Base-by-base conservation (phyloP, 2,888 invertebrate species). In the Yponomeuta malinellus region DNA sequence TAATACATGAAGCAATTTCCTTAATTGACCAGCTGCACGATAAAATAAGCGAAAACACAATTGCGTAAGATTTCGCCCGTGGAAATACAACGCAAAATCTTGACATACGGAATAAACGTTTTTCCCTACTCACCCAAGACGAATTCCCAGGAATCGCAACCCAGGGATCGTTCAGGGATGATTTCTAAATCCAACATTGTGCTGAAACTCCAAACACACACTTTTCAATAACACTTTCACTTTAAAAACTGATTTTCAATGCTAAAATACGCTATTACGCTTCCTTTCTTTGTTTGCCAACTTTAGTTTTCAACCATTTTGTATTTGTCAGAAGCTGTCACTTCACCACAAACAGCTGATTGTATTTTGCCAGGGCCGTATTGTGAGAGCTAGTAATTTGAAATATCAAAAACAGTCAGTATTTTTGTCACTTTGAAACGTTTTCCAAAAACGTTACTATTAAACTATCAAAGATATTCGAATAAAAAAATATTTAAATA, bases 101-200 rank as follows among this genome's bases (percentile, higher is more conserved):
- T 88, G 90, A 90, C 89, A 88, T 90, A 87, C 84, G 85, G 83
- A 81, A 86, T 86, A 89, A 88, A 88, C 87, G 87, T 81, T 84
- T 76, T 78, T 79, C 77, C 10, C 72, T 83, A 93, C 96, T 95
- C 93, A 97, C 98, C 98, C 93, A 98, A 93, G 88, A 97, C 95
- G 93, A 99, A 98, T 93, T 99, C 98, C 98, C 98, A 98, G 94
- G 97, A 96, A 92, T 98, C 98, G 90, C 98, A 97, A 92, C 98
- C 97, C 85, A 99, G 94, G 82, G 97, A 97, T 83, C 97, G 95
- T 93, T 98, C 98, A 79, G 98, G 98, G 87, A 97, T 95, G 83
- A 99, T 97, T 94, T 99, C 98, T 87, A 99, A 95, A 92, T 98
- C 98, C 93, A 99, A 94, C 98, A 99, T 99, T 89, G 83, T 93